Base-by-base conservation (phyloP, 2,113 vertebrate species). In the Malurus alboscapulatus region DNA sequence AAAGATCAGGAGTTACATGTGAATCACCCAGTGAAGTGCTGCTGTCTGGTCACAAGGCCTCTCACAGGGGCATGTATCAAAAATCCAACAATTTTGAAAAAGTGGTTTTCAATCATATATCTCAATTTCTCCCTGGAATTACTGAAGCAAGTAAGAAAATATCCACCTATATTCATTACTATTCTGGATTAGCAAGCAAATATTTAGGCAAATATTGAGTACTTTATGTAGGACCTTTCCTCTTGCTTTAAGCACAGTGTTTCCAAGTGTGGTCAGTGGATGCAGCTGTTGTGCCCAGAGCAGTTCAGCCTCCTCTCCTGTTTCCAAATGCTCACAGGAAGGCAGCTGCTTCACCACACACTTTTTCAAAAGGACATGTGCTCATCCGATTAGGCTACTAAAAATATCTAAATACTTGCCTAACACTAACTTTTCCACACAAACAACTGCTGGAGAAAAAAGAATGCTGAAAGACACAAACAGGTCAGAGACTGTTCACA, bases 321-420 rank as follows among this genome's bases (percentile, higher is more conserved):
- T 61, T 72, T 51, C 78, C 59, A 89, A 84, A 62, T 1, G 51
- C 51, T 68, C 57, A 5, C 61, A 36, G 74, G 14, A 45, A 74
- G 40, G 25, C 87, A 92, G 87, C 94, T 91, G 83, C 94, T 45
- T 67, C 82, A 57, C 89, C 61, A 69, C 67, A 53, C 77, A 21
- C 48, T 61, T 42, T 36, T 54, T 77, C 63, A 34, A 40, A 73
- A 79, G 69, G n/a, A 91, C 84, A 87, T 2, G 44, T 83, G 93
- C 85, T 92, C 86, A 90, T 90, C 95, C 50, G 34, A 92, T 96
- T 90, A 96, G 79, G 57, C 82, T 88, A 74, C 96, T 96, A 96
- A 96, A 96, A 96, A 96, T 96, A 96, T 1, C 91, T 26, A 26
- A 47, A 69, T 29, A 67, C 85, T 94, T 88, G 84, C 72, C 63